A percentile compares a stretch with the other conserved stretches of the same genome.
Conservation (phyloP, 2,888 invertebrate species). For the Oxystoma pomonae region DNA sequence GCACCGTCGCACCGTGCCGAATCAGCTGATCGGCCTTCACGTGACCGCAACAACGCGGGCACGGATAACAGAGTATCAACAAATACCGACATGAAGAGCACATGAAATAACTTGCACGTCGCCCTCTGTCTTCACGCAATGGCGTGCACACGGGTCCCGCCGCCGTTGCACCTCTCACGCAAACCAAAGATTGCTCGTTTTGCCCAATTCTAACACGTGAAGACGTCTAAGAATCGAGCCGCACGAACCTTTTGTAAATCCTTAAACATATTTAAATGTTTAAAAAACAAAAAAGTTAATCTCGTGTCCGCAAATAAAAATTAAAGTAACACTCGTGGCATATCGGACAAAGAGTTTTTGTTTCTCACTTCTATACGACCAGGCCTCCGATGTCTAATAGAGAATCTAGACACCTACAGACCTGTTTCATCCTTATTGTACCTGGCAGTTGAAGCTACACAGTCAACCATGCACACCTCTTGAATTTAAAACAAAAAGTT, state of each 20-base stretch:
- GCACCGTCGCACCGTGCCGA: not conserved
- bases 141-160: conserved; percentile 19
- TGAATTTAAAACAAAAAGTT: too few species aligned
- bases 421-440: too few species aligned
- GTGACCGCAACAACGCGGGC: not conserved
- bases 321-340: too few species aligned
- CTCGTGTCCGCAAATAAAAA: too few species aligned
- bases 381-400: too few species aligned
- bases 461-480: too few species aligned
- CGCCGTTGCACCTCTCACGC: conserved; percentile 21
- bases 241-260: not conserved
- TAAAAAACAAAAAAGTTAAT: not conserved
- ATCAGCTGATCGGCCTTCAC: not conserved
- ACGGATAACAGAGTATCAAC: not conserved
- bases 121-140: conserved; percentile 15
- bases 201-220: not conserved
- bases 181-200: conserved; percentile 9
- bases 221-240: not conserved
- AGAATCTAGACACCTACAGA: too few species aligned
- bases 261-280: not conserved
- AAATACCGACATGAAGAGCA: not conserved
- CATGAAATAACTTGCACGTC: not conserved
- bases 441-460: too few species aligned
- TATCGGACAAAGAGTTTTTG: too few species aligned
- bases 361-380: too few species aligned